Evolutionary conservation across 2,888 invertebrate species (phyloP).

Genomic region (Protophormia terraenovae): DNA sequence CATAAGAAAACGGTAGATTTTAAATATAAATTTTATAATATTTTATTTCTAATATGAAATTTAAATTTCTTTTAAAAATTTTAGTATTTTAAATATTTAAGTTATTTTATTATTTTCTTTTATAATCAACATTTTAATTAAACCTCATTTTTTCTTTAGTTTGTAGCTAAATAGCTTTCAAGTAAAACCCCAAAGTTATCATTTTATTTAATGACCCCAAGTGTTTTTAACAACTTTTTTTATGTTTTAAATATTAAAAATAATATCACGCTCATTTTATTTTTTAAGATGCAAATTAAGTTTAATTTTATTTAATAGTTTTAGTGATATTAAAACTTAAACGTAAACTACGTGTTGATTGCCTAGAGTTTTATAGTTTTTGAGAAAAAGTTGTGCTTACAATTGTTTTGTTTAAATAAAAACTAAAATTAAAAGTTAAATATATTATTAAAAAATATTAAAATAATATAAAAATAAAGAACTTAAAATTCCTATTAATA

Average conservation of each 20-base stretch:
- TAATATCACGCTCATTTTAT: not conserved
- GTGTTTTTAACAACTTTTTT: not conserved
- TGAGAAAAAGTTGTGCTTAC: not conserved
- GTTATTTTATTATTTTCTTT: too few species aligned
- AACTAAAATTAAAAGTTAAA: too few species aligned
- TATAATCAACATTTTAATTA: not conserved
- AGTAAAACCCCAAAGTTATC: not conserved
- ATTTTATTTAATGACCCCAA: not conserved
- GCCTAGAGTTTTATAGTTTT: not conserved
- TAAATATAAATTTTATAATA: not conserved
- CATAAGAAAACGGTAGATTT: not conserved
- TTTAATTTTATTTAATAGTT: not conserved
- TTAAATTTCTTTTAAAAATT: too few species aligned
- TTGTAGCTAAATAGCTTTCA: not conserved
- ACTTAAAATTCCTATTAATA: too few species aligned
- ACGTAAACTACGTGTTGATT: not conserved
- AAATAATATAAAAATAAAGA: too few species aligned
- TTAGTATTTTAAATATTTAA: too few species aligned
- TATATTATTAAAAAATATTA: too few species aligned
- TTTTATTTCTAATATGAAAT: not conserved
- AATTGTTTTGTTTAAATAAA: too few species aligned
- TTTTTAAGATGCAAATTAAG: not conserved
- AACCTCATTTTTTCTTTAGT: not conserved
- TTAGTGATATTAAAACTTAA: not conserved
- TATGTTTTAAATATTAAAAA: not conserved